These are phyloP conservation scores for Cantharis lateralis DNA, from an alignment of 2,888 invertebrate genomes.

Conservation along the genomic window DNA sequence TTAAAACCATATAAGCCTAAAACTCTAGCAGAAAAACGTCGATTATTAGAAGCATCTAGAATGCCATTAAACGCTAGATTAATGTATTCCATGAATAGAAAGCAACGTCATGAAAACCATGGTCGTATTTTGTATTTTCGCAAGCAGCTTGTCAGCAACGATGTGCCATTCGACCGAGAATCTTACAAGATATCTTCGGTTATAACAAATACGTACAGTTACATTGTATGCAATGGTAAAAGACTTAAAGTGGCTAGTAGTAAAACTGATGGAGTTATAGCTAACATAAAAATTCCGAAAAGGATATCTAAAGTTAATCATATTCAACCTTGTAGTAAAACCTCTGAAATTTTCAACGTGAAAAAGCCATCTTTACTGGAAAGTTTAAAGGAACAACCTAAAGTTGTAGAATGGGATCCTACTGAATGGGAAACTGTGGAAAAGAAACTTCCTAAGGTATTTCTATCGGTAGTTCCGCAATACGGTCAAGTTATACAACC, in stretches of 20 bases:
- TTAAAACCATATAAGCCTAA: slow-evolving; percentile 52
- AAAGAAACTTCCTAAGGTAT: slow-evolving; percentile 59
- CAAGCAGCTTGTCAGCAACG: neutral
- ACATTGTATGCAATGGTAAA: slow-evolving; percentile 29
- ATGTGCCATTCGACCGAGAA: slow-evolving; percentile 10
- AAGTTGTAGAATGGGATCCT: slow-evolving; percentile 49
- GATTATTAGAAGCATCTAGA: slow-evolving; percentile 43
- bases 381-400: neutral
- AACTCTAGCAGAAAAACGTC: slow-evolving; percentile 61
- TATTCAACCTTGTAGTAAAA: neutral
- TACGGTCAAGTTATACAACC: slow-evolving; percentile 58
- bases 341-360: neutral
- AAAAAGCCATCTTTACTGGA: slow-evolving; percentile 17
- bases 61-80: neutral
- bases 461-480: slow-evolving; percentile 58
- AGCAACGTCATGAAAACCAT: neutral
- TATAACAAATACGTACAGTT: slow-evolving; percentile 5
- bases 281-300: slow-evolving; percentile 15
- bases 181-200: neutral
- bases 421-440: slow-evolving; percentile 57
- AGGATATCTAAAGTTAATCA: neutral
- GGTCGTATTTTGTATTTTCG: neutral
- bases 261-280: slow-evolving; percentile 18
- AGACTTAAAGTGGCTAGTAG: slow-evolving; percentile 27
- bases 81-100: neutral